Evolutionary conservation across 2,888 invertebrate genomes (phyloP).

Genomic region (Buathra laborator): DNA sequence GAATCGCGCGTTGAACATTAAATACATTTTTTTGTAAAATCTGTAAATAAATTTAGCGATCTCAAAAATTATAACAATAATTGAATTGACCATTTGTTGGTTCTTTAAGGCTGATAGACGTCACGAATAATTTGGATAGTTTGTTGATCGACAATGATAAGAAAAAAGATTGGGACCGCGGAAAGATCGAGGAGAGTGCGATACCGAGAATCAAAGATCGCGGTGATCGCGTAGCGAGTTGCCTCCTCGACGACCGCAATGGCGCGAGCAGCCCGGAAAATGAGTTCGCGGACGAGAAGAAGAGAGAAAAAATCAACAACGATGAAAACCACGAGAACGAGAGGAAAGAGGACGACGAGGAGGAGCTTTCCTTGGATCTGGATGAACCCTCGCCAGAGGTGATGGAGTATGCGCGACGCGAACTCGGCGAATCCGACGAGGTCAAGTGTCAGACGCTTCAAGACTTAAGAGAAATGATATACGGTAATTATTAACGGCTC

Average conservation of each 20-base stretch:
- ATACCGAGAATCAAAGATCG: constrained; percentile 65
- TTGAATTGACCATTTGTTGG: background rate
- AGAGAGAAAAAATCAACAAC: constrained; percentile 25
- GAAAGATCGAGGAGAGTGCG: constrained; percentile 32
- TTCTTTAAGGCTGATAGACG: constrained; percentile 53
- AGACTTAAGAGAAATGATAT: constrained; percentile 91
- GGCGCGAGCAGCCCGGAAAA: constrained; percentile 61
- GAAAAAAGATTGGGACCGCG: constrained; percentile 60
- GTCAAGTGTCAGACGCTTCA: constrained; percentile 89
- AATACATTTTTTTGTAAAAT: background rate
- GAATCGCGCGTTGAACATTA: background rate
- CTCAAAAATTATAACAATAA: background rate
- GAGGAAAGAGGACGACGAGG: constrained; percentile 80
- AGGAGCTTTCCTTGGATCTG: constrained; percentile 89
- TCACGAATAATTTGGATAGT: constrained; percentile 62
- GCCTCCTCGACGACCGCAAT: constrained; percentile 64
- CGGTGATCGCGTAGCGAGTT: constrained; percentile 62
- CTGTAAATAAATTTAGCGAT: background rate
- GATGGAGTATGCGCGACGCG: constrained; percentile 89
- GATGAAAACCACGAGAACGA: constrained; percentile 53
- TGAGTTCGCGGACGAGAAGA: constrained; percentile 41
- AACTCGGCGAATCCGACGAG: constrained; percentile 91
- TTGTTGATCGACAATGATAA: constrained; percentile 63
- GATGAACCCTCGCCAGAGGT: constrained; percentile 89
- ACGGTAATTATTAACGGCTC: constrained; percentile 86